Evolutionary conservation across 2,888 invertebrate species (phyloP), one percentile per base, ranked within the genome.

Genomic region (Dyspetes luteomarginatus): DNA sequence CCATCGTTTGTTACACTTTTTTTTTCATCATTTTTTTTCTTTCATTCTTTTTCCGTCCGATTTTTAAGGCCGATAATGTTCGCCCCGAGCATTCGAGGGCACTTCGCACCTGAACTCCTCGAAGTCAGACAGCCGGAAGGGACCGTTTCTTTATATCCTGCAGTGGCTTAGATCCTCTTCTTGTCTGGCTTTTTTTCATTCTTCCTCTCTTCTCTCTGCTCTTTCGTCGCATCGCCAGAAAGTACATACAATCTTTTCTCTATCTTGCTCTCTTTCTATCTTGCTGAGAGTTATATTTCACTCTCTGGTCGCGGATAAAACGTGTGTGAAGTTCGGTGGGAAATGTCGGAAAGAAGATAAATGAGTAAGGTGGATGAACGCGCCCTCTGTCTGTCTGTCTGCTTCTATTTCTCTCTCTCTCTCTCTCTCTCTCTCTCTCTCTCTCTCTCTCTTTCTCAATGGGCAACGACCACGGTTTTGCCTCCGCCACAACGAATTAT

Each of bases 291-390:
- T 73, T 81, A 81, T 81, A 81, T 81, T 81, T 81, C 77, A 81
- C 77, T 81, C 77, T 72, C 81, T 36, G 80, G 71, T 52, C 52
- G 68, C 77, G 81, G 81, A 81, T 81, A 81, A 81, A 81, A 81
- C 81, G 77, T 81, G 81, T 81, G 81, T 81, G 73, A 73, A 81
- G 81, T 81, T 81, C 56, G 73, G 81, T 81, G 81, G 81, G 81
- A 81, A 81, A 81, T 81, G 81, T 81, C 81, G 81, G 81, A 74
- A 81, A 77, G 81, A 81, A 81, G 81, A 81, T 81, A 77, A 81
- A 81, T 81, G 81, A 81, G 81, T 81, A 77, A 81, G 78, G 84
- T 82, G 85, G 81, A 83, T 83, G 83, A 78, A 71, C 79, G 58
- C 74, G 78, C 60, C 65, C 71, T 74, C 76, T 60, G 60, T 62